Base-by-base conservation (phyloP, 2,797 vertebrate genomes). In the Spinus pinus region DNA sequence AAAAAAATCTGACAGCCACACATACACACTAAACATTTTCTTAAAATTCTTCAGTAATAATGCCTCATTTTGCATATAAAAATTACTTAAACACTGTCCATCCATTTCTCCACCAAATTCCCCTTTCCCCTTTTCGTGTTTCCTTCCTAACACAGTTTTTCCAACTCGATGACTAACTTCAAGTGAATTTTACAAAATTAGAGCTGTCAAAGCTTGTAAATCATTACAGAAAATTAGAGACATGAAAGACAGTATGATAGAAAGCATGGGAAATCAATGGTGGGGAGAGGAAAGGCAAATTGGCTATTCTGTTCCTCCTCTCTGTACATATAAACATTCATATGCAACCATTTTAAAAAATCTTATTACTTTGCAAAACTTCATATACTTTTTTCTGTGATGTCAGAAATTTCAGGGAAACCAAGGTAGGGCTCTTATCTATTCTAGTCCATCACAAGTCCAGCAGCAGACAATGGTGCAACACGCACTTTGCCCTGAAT, bases 401-500 rank as follows among this genome's bases (percentile, higher is more conserved):
- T 49, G 33, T 27, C 33, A 37, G 25, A 84, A 81, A 51, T 67
- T 81, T 46, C 13, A 79, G 14, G 9, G 6, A 69, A 82, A 37
- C 0, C 2, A 41, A 74, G 72, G 64, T 1, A 65, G 42, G 25
- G 23, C 28, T 84, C 58, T 65, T 50, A 81, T 7, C 27, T 37
- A 4, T 21, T 60, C 49, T 7, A 37, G 27, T n/a, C 35, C 73
- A 58, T 53, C 51, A 20, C 33, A 42, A 78, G 25, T 14, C n/a
- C 64, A 70, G 47, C 35, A 80, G 81, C 31, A 88, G 66, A 25
- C 30, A 57, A 31, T 37, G 21, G 47, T 5, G 15, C 14, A 72
- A 57, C 15, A 12, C 0, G 0, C 35, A 37, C 31, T 22, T 0
- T 1, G 2, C 39, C 64, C 51, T 33, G 22, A 73, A 85, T 64